A percentile compares a stretch with the other conserved stretches of the same genome.
Conservation (phyloP, 2,113 vertebrate species). For the Columba livia region DNA sequence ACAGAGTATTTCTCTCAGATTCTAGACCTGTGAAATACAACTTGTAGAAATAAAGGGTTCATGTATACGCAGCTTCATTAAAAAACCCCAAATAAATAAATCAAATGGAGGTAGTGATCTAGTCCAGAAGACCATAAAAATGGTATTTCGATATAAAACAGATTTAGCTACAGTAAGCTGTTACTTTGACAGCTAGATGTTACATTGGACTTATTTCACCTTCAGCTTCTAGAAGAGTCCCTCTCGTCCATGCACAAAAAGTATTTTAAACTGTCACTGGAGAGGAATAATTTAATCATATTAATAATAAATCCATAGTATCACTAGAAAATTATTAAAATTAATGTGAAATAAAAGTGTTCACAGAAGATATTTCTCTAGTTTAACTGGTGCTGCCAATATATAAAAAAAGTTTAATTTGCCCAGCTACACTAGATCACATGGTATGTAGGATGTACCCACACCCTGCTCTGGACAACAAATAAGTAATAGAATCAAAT, state of each 20-base stretch:
- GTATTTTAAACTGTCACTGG: background rate
- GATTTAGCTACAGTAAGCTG: background rate
- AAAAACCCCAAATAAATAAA: background rate
- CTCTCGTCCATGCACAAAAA: background rate
- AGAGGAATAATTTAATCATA: background rate
- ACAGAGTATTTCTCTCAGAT: background rate
- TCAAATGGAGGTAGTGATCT: background rate
- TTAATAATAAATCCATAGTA: background rate
- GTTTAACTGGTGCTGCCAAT: background rate
- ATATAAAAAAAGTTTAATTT: background rate
- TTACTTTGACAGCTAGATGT: background rate
- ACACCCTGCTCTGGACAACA: background rate
- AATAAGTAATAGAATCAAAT: background rate
- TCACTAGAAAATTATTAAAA: background rate
- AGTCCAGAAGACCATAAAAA: background rate
- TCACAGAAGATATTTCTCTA: background rate
- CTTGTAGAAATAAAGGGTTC: background rate
- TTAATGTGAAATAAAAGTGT: background rate
- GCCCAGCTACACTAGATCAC: background rate
- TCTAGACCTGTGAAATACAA: background rate
- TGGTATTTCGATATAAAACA: background rate
- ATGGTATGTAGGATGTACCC: background rate
- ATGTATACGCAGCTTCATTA: background rate
- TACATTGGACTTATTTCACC: background rate
- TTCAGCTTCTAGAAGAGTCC: background rate